Evolutionary conservation across 2,888 invertebrate genomes (phyloP).

Genomic region (Orgyia antiqua): DNA sequence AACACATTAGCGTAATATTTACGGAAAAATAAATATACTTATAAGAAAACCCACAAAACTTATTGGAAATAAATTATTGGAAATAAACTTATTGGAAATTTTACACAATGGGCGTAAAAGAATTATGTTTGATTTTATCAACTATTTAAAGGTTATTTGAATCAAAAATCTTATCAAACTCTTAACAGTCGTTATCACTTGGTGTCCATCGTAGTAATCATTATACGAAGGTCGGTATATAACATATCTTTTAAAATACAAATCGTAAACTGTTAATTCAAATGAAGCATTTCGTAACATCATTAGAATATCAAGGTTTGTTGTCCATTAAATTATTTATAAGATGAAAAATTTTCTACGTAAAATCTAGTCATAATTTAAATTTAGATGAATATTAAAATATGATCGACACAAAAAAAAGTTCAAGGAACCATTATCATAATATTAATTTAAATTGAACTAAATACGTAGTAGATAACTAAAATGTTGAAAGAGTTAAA

Average conservation of each 20-base stretch:
- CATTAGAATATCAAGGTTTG: constrained; percentile 38
- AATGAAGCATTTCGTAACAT: constrained; percentile 30
- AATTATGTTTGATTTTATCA: no score
- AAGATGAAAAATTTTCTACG: constrained; percentile 23
- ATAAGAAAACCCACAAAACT: no score
- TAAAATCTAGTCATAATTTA: constrained; percentile 23
- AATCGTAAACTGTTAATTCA: constrained; percentile 17
- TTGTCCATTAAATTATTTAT: constrained; percentile 30
- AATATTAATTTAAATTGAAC: constrained; percentile 6
- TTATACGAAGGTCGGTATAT: constrained; percentile 31
- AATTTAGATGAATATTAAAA: constrained; percentile 27
- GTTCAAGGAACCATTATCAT: constrained; percentile 36
- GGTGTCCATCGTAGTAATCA: constrained; percentile 33
- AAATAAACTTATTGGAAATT: no score
- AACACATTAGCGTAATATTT: no score
- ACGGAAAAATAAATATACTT: no score
- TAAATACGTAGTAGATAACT: not conserved
- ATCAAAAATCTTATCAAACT: constrained; percentile 36
- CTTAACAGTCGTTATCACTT: constrained; percentile 30
- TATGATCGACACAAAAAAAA: constrained; percentile 30
- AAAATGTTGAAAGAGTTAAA: no score
- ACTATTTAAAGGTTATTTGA: constrained; percentile 27
- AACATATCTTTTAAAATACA: constrained; percentile 23
- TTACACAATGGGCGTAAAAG: no score
- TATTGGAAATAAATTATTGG: no score